Conservation (phyloP, 2,888 invertebrate species). For the Pheosia tremula region DNA sequence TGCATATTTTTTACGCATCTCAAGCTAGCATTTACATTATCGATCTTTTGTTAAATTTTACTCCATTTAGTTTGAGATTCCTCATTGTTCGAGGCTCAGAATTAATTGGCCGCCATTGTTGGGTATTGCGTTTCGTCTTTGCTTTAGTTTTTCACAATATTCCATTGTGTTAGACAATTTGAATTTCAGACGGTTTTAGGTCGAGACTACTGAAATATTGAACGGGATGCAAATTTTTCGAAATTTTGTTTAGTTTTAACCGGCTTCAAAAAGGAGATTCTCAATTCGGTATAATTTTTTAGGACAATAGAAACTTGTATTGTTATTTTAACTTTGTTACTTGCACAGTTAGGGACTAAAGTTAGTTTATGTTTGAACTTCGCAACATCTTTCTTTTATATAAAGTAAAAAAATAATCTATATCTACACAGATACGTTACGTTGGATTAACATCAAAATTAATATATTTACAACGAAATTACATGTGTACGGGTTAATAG, state of each 20-base stretch:
- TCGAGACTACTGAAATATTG: conserved; percentile 11
- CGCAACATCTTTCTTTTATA: too few relatives aligned
- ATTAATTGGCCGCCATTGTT: conserved; percentile 57
- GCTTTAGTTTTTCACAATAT: conserved; percentile 17
- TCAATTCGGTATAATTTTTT: too few relatives aligned
- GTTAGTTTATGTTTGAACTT: too few relatives aligned
- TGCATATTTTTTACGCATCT: conserved; percentile 68
- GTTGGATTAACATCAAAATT: not conserved
- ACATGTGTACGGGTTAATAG: not conserved
- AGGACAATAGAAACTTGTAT: not conserved
- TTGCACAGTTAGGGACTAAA: not conserved
- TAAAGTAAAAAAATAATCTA: not conserved
- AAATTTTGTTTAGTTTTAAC: not conserved
- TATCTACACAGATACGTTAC: not conserved
- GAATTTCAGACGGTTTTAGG: conserved; percentile 32
- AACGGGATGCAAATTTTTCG: not conserved
- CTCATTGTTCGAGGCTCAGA: conserved; percentile 41
- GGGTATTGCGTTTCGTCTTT: conserved; percentile 6
- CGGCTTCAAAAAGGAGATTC: too few relatives aligned
- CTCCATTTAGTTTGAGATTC: conserved; percentile 30
- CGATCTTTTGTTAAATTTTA: conserved; percentile 39
- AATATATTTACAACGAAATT: not conserved
- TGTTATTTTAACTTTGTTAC: not conserved
- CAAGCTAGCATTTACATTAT: conserved; percentile 49
- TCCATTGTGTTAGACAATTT: conserved; percentile 27